Conservation (phyloP, 2,888 invertebrate species). For the Tetranychus piercei region DNA sequence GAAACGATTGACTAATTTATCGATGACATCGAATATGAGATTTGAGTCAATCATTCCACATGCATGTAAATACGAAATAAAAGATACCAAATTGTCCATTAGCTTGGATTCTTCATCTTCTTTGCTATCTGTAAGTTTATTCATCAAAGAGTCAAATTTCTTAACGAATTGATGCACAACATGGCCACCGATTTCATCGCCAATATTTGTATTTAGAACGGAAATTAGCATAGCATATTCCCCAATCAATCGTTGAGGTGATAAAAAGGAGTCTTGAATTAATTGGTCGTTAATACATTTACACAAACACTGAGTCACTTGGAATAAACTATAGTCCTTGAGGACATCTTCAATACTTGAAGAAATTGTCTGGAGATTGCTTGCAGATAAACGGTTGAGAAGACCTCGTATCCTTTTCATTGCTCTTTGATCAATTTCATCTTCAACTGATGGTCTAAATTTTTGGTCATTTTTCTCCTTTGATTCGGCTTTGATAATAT, state of each 20-base stretch:
- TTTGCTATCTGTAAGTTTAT: background rate
- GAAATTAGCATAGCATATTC: conserved; percentile 68
- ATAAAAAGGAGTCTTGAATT: background rate
- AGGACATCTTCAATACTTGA: conserved; percentile 15
- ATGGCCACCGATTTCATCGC: conserved; percentile 57
- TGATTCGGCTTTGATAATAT: conserved; percentile 11
- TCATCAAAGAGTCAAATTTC: conserved; percentile 13
- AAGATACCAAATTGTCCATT: conserved; percentile 19
- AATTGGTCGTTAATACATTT: conserved; percentile 8
- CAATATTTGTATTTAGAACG: conserved; percentile 70
- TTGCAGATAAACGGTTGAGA: conserved; percentile 20
- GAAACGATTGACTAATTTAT: conserved; percentile 15
- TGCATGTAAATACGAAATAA: conserved; percentile 16
- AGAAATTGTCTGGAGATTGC: conserved; percentile 18
- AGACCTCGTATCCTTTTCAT: conserved; percentile 17
- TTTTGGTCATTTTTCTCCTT: background rate
- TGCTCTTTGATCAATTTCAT: conserved; percentile 14
- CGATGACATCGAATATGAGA: conserved; percentile 19
- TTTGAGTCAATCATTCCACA: conserved; percentile 16
- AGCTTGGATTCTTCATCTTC: conserved; percentile 12
- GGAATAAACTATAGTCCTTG: conserved; percentile 6
- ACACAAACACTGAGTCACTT: conserved; percentile 15
- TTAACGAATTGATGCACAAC: conserved; percentile 19
- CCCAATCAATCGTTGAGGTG: conserved; percentile 55
- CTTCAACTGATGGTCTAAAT: background rate